Conservation (phyloP, 2,888 invertebrate genomes). For the Melanchra persicariae region DNA sequence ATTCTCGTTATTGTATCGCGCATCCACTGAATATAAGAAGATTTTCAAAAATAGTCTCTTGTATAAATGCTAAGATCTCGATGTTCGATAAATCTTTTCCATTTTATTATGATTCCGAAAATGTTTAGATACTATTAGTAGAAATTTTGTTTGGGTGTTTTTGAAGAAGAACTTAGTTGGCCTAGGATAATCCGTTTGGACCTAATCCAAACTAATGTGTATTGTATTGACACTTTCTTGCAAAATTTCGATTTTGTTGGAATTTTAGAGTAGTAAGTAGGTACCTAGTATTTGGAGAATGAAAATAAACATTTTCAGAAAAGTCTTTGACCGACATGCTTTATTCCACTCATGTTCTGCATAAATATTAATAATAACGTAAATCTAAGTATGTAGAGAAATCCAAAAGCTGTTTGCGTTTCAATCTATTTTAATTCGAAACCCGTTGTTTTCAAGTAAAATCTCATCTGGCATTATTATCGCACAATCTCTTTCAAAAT, state of each 20-base stretch:
- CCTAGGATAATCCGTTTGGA: background rate
- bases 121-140: slow-evolving; percentile 6
- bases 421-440: too few species aligned
- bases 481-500: too few species aligned
- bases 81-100: slow-evolving; percentile 23
- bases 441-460: too few species aligned
- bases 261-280: background rate
- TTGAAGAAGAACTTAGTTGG: background rate
- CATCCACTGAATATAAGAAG: slow-evolving; percentile 23
- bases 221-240: background rate
- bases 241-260: background rate
- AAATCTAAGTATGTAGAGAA: too few species aligned
- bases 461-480: too few species aligned
- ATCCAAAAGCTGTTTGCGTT: too few species aligned
- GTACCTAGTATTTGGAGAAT: background rate
- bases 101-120: slow-evolving; percentile 9
- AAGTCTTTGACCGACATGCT: too few species aligned
- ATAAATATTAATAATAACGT: too few species aligned
- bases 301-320: background rate
- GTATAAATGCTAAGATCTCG: slow-evolving; percentile 16
- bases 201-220: background rate
- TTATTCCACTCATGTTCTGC: too few species aligned
- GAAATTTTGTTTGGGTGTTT: background rate
- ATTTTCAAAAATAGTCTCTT: slow-evolving; percentile 40
- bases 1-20: slow-evolving; percentile 26